Evolutionary conservation across 1,140 invertebrate species (phyloP), one percentile per base, ranked within the genome.

Genomic region (Laodelphax striatellus): DNA sequence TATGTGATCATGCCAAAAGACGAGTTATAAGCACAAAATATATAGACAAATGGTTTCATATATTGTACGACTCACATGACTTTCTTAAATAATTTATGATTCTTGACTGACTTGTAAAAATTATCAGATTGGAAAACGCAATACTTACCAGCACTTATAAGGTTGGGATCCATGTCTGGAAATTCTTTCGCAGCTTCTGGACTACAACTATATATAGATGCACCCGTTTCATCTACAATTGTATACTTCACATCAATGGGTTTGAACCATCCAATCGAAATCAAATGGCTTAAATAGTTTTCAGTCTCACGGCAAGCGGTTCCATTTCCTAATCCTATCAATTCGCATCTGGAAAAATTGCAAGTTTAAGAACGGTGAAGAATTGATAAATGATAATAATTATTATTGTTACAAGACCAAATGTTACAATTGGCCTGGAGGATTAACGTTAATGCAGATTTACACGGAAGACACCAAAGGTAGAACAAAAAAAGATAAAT

Each of bases 171-270:
- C 71, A 94, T 75, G 52, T 83, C 73, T 1, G 89, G 87, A 69
- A 94, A 86, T 71, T 97, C 93, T 70, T 87, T 82, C 65, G 83
- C 79, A 0, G 92, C 93, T 71, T 88, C 83, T 52, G 82, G 74
- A 61, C 89, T 87, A 58, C 90, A 87, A 24, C 91, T 94, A 70
- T 96, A 97, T 67, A 94, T 87, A 3, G 91, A 94, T 0, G 90
- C 90, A 0, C 92, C 93, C 69, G 83, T 80, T 73, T 97, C 93
- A 66, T 86, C 86, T 0, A 96, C 86, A 64, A 96, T 93, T 8
- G 89, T 87, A 66, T 88, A 91, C 11, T 75, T 76, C 22, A 91
- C 75, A 61, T 80, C 73, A 14, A 79, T 60, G 4, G 77, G 75
- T 28, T 72, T 64, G 64, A 90, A 82, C 31, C 70, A 66, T 4